Percentiles rank a stretch among this genome's conserved stretches.
These are phyloP conservation scores for Sebastes itinus DNA, from an alignment of 2,797 vertebrate species.

Conservation along the genomic window DNA sequence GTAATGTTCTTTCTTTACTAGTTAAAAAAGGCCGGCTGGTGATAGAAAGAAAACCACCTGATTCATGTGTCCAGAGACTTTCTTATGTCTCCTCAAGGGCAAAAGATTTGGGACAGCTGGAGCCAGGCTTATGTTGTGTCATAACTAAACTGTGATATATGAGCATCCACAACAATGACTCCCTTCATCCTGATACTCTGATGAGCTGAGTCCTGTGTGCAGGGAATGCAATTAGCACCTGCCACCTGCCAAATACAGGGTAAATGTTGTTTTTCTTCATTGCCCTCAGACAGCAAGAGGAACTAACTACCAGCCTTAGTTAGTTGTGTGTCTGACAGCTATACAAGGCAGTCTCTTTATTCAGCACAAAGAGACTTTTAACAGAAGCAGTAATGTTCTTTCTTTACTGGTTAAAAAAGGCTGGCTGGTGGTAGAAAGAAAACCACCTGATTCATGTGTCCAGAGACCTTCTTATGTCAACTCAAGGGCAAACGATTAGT, in stretches of 20 bases:
- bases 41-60: background rate
- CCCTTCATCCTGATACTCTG: background rate
- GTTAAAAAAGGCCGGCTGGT: background rate
- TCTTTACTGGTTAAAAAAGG: background rate
- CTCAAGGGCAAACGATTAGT: constrained; percentile 30
- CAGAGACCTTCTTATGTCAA: background rate
- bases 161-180: background rate
- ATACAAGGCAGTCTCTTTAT: constrained; percentile 5
- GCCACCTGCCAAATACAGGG: too few species aligned
- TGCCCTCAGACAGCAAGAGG: background rate
- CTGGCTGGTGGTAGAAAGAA: background rate
- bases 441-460: background rate
- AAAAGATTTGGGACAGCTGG: constrained; percentile 5
- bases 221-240: too few species aligned
- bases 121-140: background rate
- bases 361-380: background rate
- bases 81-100: constrained; percentile 32
- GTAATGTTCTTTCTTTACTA: background rate
- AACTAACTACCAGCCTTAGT: background rate
- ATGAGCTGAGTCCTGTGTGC: background rate
- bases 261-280: background rate
- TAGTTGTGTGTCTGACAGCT: background rate
- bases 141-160: background rate
- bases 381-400: background rate
- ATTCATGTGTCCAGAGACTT: background rate